These are phyloP conservation scores for Calliopsis andreniformis DNA, from an alignment of 1,140 invertebrate genomes.

Conservation along the genomic window DNA sequence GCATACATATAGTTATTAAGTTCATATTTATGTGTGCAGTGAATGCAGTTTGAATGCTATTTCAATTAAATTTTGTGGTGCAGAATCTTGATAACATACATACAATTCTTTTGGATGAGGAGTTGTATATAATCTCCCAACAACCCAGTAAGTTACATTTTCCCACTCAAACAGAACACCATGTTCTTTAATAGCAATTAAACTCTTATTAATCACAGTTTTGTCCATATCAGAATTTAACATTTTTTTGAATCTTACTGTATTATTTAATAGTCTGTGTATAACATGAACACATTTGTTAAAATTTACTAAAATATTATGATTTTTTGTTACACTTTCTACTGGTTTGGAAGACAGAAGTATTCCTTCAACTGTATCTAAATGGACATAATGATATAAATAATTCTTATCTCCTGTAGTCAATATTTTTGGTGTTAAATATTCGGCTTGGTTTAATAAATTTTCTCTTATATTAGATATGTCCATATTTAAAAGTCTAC, in stretches of 20 bases:
- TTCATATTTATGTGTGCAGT: constrained; percentile 16
- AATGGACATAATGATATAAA: constrained; percentile 86
- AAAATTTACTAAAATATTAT: constrained; percentile 85
- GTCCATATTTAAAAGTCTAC: constrained; percentile 85
- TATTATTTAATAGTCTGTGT: constrained; percentile 87
- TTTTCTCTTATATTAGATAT: constrained; percentile 87
- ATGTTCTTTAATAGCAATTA: constrained; percentile 90
- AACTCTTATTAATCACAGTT: constrained; percentile 85
- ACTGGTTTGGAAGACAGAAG: constrained; percentile 84
- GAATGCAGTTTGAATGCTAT: constrained; percentile 86
- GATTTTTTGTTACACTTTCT: constrained; percentile 75
- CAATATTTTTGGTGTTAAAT: constrained; percentile 84
- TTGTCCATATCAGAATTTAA: constrained; percentile 83
- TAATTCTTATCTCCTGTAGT: constrained; percentile 86
- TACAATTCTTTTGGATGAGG: constrained; percentile 89
- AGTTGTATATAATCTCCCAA: constrained; percentile 86
- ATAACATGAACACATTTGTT: constrained; percentile 86
- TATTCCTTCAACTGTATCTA: constrained; percentile 86
- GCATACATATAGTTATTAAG: not conserved
- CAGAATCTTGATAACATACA: constrained; percentile 89
- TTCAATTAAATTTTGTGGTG: constrained; percentile 91
- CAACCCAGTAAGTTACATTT: constrained; percentile 75
- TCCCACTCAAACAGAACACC: constrained; percentile 85
- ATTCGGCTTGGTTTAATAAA: constrained; percentile 87
- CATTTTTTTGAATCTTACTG: constrained; percentile 84